Evolutionary conservation across 2,113 vertebrate species (phyloP).

Genomic region (zebrafish (Danio rerio)): DNA sequence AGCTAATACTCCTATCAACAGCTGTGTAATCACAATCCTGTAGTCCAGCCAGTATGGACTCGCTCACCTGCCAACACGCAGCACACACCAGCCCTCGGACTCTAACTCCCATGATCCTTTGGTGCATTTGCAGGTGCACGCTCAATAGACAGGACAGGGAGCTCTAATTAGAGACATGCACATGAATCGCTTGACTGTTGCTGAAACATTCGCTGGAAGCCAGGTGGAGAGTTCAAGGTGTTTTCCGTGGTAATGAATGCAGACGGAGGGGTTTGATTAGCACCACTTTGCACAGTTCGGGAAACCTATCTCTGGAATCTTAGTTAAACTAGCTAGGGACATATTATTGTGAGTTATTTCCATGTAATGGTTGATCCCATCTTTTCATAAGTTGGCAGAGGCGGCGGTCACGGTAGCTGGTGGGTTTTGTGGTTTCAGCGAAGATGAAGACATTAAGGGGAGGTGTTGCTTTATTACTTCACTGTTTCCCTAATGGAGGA

Average conservation of each 20-base stretch:
- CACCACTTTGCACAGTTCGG: not conserved
- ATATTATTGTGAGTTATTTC: constrained; percentile 4
- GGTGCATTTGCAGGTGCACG: constrained; percentile 41
- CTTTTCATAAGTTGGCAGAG: constrained; percentile 46
- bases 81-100: constrained; percentile 27
- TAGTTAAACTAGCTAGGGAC: not conserved
- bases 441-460: constrained; percentile 90
- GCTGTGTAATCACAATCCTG: constrained; percentile 69
- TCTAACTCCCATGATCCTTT: constrained; percentile 55
- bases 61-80: constrained; percentile 45
- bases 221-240: constrained; percentile 23
- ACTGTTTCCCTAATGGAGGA: constrained; percentile 83
- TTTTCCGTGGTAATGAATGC: not conserved
- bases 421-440: constrained; percentile 40
- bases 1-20: constrained; percentile 72
- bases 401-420: constrained; percentile 13
- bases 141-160: constrained; percentile 20
- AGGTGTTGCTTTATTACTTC: constrained; percentile 80
- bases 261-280: constrained; percentile 33
- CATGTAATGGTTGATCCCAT: constrained; percentile 22
- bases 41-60: constrained; percentile 37
- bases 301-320: not conserved
- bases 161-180: constrained; percentile 39
- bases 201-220: not conserved
- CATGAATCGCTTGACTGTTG: constrained; percentile 8